These are phyloP conservation scores for Xestobium rufovillosum DNA, from an alignment of 2,888 invertebrate genomes.

Conservation along the genomic window DNA sequence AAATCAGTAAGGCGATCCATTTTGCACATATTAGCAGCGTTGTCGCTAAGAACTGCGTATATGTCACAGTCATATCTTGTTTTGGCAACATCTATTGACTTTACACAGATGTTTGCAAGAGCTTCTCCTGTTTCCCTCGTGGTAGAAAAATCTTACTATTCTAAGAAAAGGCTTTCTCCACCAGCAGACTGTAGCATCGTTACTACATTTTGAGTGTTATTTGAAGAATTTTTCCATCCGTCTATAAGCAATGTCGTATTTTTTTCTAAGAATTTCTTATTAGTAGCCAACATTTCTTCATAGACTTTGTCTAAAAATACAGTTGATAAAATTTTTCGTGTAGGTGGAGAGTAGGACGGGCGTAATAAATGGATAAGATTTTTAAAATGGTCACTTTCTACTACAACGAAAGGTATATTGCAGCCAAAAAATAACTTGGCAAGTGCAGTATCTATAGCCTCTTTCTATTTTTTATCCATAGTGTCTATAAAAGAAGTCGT, in stretches of 20 bases:
- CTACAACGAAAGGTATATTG: too few relatives aligned
- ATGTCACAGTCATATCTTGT: slow-evolving; percentile 10
- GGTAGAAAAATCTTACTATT: slow-evolving; percentile 7
- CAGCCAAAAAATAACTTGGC: too few relatives aligned
- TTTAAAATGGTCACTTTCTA: too few relatives aligned
- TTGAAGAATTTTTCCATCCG: slow-evolving; percentile 12
- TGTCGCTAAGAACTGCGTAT: slow-evolving; percentile 10
- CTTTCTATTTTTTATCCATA: too few relatives aligned
- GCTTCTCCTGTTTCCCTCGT: slow-evolving; percentile 11
- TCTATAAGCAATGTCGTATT: slow-evolving; percentile 8
- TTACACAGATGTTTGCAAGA: slow-evolving; percentile 11
- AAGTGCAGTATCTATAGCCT: too few relatives aligned
- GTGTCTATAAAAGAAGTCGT: too few relatives aligned
- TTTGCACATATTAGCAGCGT: slow-evolving; percentile 6
- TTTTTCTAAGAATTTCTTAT: too few relatives aligned
- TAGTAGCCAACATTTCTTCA: too few relatives aligned
- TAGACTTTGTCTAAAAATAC: too few relatives aligned
- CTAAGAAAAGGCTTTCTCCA: slow-evolving; percentile 8
- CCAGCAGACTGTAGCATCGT: slow-evolving; percentile 10
- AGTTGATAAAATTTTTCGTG: too few relatives aligned
- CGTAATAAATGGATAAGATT: too few relatives aligned
- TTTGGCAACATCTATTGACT: slow-evolving; percentile 10
- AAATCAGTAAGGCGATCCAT: slow-evolving; percentile 6
- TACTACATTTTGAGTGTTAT: slow-evolving; percentile 7
- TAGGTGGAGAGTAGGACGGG: too few relatives aligned